Conservation (phyloP, 2,113 vertebrate species). For the Okapia johnstoni region DNA sequence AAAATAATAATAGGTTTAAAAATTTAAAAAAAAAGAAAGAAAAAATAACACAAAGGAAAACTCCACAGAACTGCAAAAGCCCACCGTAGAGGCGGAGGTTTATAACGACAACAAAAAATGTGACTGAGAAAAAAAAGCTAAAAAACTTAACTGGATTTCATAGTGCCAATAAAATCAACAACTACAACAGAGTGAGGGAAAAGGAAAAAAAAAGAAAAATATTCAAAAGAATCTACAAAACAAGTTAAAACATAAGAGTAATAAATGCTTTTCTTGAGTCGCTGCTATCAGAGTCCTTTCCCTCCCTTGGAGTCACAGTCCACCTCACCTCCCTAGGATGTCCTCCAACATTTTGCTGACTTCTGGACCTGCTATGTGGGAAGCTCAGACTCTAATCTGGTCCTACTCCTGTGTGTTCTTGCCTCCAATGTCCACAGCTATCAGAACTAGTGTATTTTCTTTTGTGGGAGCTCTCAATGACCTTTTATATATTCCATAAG, state of each 20-base stretch:
- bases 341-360: neutral
- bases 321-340: neutral
- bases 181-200: neutral
- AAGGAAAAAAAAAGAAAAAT: neutral
- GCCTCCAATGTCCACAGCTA: neutral
- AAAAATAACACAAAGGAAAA: neutral
- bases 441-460: neutral
- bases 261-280: neutral
- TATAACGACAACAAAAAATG: neutral
- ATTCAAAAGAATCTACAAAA: neutral
- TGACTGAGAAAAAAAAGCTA: neutral
- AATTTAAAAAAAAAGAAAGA: neutral
- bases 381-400: neutral
- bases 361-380: neutral
- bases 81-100: neutral
- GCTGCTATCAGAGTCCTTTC: neutral
- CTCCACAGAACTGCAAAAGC: neutral
- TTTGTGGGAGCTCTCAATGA: neutral
- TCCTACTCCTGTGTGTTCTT: neutral
- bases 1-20: neutral
- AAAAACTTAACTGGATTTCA: neutral
- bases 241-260: neutral
- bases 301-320: neutral
- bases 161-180: neutral
- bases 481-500: neutral